Percentiles rank a stretch among this genome's conserved stretches.
Evolutionary conservation across 2,113 vertebrate genomes (phyloP).

Genomic region (Gnathonemus longibarbis): DNA sequence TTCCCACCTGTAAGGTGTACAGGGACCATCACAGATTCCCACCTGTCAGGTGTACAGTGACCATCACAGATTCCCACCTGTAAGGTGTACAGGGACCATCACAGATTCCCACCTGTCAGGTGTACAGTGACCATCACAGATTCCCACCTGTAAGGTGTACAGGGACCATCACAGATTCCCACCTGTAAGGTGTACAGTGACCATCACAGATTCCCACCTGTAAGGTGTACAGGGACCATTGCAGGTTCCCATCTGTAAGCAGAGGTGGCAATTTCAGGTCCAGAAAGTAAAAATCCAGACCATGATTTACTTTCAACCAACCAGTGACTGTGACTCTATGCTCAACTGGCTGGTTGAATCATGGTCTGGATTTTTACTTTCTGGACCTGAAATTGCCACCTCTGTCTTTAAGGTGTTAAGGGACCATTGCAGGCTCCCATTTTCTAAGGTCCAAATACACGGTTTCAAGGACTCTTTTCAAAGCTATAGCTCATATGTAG

Average conservation of each 20-base stretch:
- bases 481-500: background rate
- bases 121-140: background rate
- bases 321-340: no score
- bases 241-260: background rate
- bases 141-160: background rate
- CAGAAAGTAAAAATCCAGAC: no score
- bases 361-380: no score
- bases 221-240: background rate
- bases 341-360: no score
- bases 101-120: no score
- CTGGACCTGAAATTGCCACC: no score
- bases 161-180: no score
- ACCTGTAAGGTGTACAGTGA: background rate
- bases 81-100: no score
- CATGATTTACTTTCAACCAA: no score
- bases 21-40: background rate
- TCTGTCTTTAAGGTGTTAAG: background rate
- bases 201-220: no score
- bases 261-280: no score
- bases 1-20: background rate
- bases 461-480: background rate
- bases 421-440: no score
- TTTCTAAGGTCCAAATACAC: background rate
- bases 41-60: background rate
- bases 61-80: background rate